Evolutionary conservation across 2,113 vertebrate species (phyloP).

Genomic region (Lepidothrix coronata): DNA sequence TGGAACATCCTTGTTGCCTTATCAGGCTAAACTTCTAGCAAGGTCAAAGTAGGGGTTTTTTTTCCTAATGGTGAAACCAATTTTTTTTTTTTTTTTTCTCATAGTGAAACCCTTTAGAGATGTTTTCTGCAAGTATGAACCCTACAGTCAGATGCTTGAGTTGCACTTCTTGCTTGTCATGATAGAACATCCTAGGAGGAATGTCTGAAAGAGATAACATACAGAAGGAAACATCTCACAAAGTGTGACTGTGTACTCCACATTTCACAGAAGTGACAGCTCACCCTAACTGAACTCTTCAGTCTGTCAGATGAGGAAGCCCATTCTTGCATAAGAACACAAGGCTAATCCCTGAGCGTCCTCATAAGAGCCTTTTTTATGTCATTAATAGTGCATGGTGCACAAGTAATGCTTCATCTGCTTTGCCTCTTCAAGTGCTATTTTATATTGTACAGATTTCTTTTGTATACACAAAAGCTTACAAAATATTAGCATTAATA

Average conservation of each 20-base stretch:
- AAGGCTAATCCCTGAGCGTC: constrained; percentile 30
- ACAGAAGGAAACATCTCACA: background rate
- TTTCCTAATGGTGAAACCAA: background rate
- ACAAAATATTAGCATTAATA: background rate
- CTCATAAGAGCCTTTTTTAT: constrained; percentile 28
- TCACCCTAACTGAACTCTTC: constrained; percentile 14
- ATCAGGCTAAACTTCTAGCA: background rate
- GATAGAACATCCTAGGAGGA: background rate
- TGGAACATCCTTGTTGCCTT: constrained; percentile 27
- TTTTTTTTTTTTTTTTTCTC: background rate
- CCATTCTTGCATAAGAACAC: constrained; percentile 4
- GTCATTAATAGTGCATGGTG: constrained; percentile 4
- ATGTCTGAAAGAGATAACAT: constrained; percentile 13
- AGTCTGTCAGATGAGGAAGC: background rate
- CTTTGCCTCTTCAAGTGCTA: background rate
- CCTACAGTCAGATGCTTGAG: background rate
- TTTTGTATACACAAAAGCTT: background rate
- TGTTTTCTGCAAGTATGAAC: background rate
- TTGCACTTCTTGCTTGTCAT: background rate
- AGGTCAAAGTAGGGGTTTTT: background rate
- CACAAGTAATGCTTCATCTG: background rate
- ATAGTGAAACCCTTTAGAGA: background rate
- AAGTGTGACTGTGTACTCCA: background rate
- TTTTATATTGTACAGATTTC: background rate
- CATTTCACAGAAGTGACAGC: background rate